Percentiles rank a stretch among this genome's conserved stretches.
Conservation (phyloP, 2,888 invertebrate genomes). For the Amphipyra tragopoginis region DNA sequence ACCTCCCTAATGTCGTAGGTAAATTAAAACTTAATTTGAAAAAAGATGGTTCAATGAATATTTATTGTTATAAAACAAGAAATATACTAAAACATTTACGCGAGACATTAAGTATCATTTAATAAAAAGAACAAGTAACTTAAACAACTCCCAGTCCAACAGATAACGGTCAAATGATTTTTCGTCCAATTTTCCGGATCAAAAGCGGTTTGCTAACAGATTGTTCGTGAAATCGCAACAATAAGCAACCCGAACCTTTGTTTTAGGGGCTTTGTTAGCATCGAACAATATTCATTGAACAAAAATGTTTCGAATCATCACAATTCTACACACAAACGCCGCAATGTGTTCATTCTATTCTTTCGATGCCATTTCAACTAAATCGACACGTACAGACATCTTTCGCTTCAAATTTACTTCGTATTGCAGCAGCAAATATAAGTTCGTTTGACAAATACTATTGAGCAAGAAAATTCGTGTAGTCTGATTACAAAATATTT, state of each 20-base stretch:
- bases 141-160: slow-evolving; percentile 17
- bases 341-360: slow-evolving; percentile 17
- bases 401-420: slow-evolving; percentile 9
- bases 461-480: slow-evolving; percentile 24
- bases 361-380: slow-evolving; percentile 5
- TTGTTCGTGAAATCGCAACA: slow-evolving; percentile 56
- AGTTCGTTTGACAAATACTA: slow-evolving; percentile 12
- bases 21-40: too few relatives aligned
- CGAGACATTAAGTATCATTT: not conserved
- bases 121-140: slow-evolving; percentile 19
- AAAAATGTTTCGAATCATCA: slow-evolving; percentile 29
- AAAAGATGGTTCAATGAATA: not conserved
- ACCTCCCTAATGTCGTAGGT: not conserved
- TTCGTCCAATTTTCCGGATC: slow-evolving; percentile 53
- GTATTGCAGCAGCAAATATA: slow-evolving; percentile 16
- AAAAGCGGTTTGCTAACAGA: slow-evolving; percentile 51
- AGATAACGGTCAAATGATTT: slow-evolving; percentile 45
- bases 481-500: slow-evolving; percentile 56
- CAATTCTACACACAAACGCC: slow-evolving; percentile 13
- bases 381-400: slow-evolving; percentile 6
- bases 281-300: slow-evolving; percentile 18
- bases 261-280: slow-evolving; percentile 51
- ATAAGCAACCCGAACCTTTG: slow-evolving; percentile 57
- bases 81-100: not conserved
- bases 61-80: not conserved